Base-by-base conservation (phyloP, 2,797 vertebrate genomes). In the Carduelis carduelis region DNA sequence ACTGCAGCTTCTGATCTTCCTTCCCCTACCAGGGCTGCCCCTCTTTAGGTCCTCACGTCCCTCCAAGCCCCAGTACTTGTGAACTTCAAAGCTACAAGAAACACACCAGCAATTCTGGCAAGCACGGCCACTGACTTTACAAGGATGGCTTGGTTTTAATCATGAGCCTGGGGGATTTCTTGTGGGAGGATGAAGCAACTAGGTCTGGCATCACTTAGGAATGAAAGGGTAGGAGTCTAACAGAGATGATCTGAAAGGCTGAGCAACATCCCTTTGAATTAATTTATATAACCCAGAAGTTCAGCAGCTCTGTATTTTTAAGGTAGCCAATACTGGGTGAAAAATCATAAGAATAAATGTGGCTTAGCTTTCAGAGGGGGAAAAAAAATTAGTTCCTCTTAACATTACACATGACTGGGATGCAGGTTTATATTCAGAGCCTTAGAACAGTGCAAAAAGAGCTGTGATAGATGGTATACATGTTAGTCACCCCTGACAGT, bases 81-180 rank as follows among this genome's bases (percentile, higher is more conserved):
- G 9, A 89, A 77, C 80, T 87, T 94, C 85, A 97, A 93, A 95
- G 80, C 74, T 77, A 77, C 30, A 39, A 78, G 56, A 90, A 95
- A 74, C 1, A 5, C 59, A 82, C 9, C 7, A 87, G 72, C 74
- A 76, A 70, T 76, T 83, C 80, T 70, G 32, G 74, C 35, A 70
- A 95, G 47, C 59, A 64, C 11, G 7, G 83, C 37, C 87, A 82
- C 74, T 53, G 52, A 65, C 64, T 87, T 79, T 39, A 74, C 23
- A 78, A 93, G 77, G 74, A 88, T 49, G 35, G 34, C 32, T 89
- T 56, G 39, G 52, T 87, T 95, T 95, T 95, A 94, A 90, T 90
- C 79, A 76, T 4, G 32, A 74, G 72, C 80, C 87, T 84, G 56
- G 49, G 80, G 85, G 46, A 91, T 93, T 95, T 94, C 63, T 79